These are phyloP conservation scores for Sciurus vulgaris DNA, from an alignment of 2,797 vertebrate species.

Conservation along the genomic window DNA sequence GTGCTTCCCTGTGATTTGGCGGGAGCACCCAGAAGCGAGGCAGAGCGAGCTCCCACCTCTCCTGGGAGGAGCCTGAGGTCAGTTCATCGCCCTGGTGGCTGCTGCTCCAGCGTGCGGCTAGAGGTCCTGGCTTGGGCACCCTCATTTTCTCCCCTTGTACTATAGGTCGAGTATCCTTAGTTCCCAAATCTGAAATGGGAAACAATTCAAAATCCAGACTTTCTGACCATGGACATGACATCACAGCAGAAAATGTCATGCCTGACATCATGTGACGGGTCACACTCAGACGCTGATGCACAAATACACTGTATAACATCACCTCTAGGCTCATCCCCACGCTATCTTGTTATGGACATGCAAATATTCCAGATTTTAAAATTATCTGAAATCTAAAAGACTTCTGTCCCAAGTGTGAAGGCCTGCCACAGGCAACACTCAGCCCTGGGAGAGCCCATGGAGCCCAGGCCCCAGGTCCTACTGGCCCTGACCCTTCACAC, in stretches of 20 bases:
- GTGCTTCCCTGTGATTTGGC: background rate
- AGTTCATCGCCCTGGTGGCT: too few species aligned
- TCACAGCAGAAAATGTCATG: background rate
- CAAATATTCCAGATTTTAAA: background rate
- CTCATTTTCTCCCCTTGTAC: too few species aligned
- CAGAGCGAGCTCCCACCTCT: fast-evolving
- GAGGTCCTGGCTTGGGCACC: too few species aligned
- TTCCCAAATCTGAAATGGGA: background rate
- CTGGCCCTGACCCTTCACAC: fast-evolving
- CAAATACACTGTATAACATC: background rate
- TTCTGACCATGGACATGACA: background rate
- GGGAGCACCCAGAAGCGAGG: background rate
- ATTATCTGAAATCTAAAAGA: background rate
- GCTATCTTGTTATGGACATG: background rate
- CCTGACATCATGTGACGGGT: background rate
- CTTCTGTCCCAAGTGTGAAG: too few species aligned
- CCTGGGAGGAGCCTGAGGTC: too few species aligned
- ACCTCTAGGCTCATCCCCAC: background rate
- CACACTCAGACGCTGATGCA: background rate
- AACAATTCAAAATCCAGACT: background rate
- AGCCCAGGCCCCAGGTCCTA: background rate
- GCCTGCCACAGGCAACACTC: background rate
- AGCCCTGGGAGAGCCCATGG: background rate
- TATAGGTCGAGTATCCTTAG: background rate
- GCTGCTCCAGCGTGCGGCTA: too few species aligned